phyloP scores from a whole-genome alignment of 2,888 invertebrate genomes.

The Eristalinus sepulchralis region DNA sequence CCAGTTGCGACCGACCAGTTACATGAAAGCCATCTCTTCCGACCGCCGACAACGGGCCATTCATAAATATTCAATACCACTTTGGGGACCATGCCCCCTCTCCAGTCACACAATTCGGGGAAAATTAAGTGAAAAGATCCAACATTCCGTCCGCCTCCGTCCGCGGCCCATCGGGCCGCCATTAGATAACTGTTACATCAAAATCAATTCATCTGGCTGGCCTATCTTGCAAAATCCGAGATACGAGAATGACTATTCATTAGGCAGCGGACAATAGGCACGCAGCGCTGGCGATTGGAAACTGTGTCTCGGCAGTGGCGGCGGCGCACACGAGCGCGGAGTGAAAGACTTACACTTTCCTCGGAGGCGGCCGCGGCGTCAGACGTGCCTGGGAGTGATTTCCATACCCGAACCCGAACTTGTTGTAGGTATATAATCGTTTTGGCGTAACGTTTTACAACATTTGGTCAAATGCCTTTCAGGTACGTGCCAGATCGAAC shows the following conservation, averaged over 20 bases:
- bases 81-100: background rate
- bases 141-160: slow-evolving; percentile 1
- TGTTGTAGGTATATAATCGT: slow-evolving; percentile 50
- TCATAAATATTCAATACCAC: slow-evolving; percentile 35
- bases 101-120: slow-evolving; percentile 3
- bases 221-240: slow-evolving; percentile 56
- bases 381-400: background rate
- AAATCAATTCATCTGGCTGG: slow-evolving; percentile 19
- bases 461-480: slow-evolving; percentile 50
- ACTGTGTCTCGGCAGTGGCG: background rate
- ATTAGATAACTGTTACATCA: slow-evolving; percentile 64
- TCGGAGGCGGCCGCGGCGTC: background rate
- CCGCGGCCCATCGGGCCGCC: slow-evolving; percentile 23
- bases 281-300: slow-evolving; percentile 12
- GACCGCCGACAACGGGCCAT: background rate
- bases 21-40: background rate
- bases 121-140: slow-evolving; percentile 15
- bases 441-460: slow-evolving; percentile 33
- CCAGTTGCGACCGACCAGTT: background rate
- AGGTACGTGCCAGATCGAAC: slow-evolving; percentile 12
- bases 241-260: background rate
- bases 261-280: slow-evolving; percentile 14
- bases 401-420: background rate
- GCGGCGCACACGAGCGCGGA: background rate
- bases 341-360: slow-evolving; percentile 49